Percentiles rank a stretch among this genome's conserved stretches.
Conservation (phyloP, 2,113 vertebrate species). For the Motacilla alba region DNA sequence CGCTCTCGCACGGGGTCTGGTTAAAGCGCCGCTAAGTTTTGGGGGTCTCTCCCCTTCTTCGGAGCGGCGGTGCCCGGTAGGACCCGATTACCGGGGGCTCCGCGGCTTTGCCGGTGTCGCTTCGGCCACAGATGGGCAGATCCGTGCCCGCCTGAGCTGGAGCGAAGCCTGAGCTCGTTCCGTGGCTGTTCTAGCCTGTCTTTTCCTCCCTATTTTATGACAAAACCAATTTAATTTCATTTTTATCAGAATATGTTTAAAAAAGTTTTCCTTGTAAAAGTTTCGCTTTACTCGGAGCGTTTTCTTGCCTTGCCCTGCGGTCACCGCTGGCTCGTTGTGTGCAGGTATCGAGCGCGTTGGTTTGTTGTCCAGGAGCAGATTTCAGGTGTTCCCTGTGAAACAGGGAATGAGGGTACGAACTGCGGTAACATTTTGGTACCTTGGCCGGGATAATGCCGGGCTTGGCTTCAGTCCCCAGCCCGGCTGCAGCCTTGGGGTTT, state of each 20-base stretch:
- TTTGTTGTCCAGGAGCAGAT: neutral
- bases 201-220: neutral
- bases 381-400: fast-evolving
- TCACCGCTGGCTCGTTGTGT: fast-evolving
- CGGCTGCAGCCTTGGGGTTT: neutral
- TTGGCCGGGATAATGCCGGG: fast-evolving
- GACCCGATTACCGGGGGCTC: neutral
- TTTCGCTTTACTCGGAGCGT: fast-evolving
- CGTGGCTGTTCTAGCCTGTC: fast-evolving
- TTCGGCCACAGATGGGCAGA: fast-evolving
- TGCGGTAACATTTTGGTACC: fast-evolving
- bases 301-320: fast-evolving
- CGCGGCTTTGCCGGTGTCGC: fast-evolving
- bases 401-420: fast-evolving
- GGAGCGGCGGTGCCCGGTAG: neutral
- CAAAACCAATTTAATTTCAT: neutral
- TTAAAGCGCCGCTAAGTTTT: fast-evolving
- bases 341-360: fast-evolving
- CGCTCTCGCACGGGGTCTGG: neutral
- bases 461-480: fast-evolving
- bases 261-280: neutral
- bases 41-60: fast-evolving
- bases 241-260: fast-evolving
- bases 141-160: neutral
- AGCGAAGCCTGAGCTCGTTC: neutral